Conservation (phyloP, 2,888 invertebrate genomes). For the Eupithecia vulgata region DNA sequence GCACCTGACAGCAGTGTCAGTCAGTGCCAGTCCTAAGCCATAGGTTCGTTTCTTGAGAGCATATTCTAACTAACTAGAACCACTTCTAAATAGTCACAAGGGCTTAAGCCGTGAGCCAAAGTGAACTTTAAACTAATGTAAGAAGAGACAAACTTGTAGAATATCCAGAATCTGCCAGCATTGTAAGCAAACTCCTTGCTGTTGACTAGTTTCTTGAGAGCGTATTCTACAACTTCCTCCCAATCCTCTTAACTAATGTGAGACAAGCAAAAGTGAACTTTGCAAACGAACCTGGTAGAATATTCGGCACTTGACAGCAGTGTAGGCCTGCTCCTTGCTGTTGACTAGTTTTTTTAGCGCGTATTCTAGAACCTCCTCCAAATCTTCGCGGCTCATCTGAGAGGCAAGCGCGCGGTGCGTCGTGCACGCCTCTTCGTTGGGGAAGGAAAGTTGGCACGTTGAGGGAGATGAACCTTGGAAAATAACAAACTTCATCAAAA, state of each 20-base stretch:
- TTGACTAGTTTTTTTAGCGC: constrained; percentile 79
- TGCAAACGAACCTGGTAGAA: constrained; percentile 86
- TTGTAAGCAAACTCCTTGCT: constrained; percentile 78
- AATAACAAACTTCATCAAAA: neutral
- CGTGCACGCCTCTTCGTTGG: constrained; percentile 66
- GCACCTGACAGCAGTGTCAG: constrained; percentile 87
- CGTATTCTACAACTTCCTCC: constrained; percentile 78
- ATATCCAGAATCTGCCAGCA: constrained; percentile 89
- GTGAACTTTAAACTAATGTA: neutral
- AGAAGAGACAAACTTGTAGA: constrained; percentile 84
- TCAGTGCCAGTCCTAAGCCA: constrained; percentile 72
- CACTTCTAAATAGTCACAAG: constrained; percentile 68
- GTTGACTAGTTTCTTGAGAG: constrained; percentile 76
- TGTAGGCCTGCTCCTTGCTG: constrained; percentile 73
- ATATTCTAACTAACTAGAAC: constrained; percentile 70
- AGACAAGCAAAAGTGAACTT: neutral
- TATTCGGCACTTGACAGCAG: constrained; percentile 89
- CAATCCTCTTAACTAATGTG: constrained; percentile 55
- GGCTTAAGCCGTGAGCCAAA: constrained; percentile 52
- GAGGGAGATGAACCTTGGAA: constrained; percentile 74
- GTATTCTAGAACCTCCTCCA: constrained; percentile 78
- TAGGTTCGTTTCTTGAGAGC: constrained; percentile 79
- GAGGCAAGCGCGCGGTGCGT: constrained; percentile 65
- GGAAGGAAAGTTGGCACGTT: constrained; percentile 73
- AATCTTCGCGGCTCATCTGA: constrained; percentile 62